A percentile compares a stretch with the other conserved stretches of the same genome.
Evolutionary conservation across 2,888 invertebrate genomes (phyloP).

Genomic region (Volucella zonaria): DNA sequence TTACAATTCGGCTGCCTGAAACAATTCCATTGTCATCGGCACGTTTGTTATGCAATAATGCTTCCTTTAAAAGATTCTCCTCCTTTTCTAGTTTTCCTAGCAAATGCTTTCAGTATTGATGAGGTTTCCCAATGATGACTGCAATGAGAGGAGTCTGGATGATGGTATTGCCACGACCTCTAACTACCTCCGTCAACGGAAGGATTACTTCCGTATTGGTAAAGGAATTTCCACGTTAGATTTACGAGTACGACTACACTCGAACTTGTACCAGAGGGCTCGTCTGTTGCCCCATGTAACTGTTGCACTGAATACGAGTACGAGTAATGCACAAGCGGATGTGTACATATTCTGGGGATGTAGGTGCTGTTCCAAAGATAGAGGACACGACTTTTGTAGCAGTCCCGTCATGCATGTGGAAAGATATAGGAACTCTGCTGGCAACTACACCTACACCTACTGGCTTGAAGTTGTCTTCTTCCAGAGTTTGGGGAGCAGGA

Average conservation of each 20-base stretch:
- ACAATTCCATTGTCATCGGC: neutral
- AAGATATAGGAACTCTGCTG: slow-evolving; percentile 37
- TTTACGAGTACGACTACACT: slow-evolving; percentile 9
- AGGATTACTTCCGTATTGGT: slow-evolving; percentile 71
- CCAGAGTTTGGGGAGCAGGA: slow-evolving; percentile 43
- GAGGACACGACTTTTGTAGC: slow-evolving; percentile 32
- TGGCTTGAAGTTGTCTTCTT: slow-evolving; percentile 21
- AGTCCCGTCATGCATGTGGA: slow-evolving; percentile 38
- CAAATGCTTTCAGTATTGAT: slow-evolving; percentile 42
- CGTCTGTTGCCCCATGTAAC: slow-evolving; percentile 47
- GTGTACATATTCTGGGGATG: slow-evolving; percentile 14
- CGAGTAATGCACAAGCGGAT: neutral
- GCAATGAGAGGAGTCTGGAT: neutral
- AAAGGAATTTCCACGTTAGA: slow-evolving; percentile 53
- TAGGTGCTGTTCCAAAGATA: neutral
- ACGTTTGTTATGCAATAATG: slow-evolving; percentile 50
- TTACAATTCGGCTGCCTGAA: neutral
- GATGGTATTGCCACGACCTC: slow-evolving; percentile 25
- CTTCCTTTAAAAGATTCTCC: neutral
- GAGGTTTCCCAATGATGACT: slow-evolving; percentile 12
- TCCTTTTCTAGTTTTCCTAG: slow-evolving; percentile 16
- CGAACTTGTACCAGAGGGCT: too few relatives aligned
- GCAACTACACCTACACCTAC: slow-evolving; percentile 48
- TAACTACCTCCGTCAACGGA: slow-evolving; percentile 26
- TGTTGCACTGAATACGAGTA: neutral